Base-by-base conservation (phyloP, 1,140 invertebrate species). In the Rhynchophorus ferrugineus region DNA sequence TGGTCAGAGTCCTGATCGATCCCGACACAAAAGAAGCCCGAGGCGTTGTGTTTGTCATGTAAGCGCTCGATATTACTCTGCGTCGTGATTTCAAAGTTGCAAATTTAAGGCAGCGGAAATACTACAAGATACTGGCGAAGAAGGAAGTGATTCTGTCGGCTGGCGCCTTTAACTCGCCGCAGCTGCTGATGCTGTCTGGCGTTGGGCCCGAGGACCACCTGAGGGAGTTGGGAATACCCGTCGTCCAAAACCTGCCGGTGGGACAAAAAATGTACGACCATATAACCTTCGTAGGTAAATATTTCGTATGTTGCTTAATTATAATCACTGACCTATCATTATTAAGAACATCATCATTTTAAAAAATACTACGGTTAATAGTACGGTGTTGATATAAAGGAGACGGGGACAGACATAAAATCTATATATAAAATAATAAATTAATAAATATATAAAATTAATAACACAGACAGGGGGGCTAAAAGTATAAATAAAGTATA, bases 111-210 rank as follows among this genome's bases (percentile, higher is more conserved):
- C 36, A 7, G 9, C 6, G n/a, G n/a, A 70, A 62, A 18, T 51
- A 53, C 16, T 47, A 83, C 56, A 77, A 81, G 16, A 82, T 89
- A 3, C 70, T 79, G 17, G 88, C 87, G 0, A 79, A 71, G 8
- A 91, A 88, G 63, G 94, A 97, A 71, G 83, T 95, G 0, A 88
- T 95, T 48, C 59, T 94, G 3, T 89, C 87, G 6, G 89, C 81
- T 1, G 95, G 95, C 1, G 77, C 91, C 0, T 80, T 91, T 24
- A 85, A 85, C 64, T 84, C 86, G 1, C 85, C 88, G 0, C 86
- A 91, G 67, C 58, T 92, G 6, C 67, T 92, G 19, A 87, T 89
- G 81, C 71, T 91, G 0, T 87, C 84, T 1, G 89, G 89, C 0
- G 74, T 91, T 5, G 89, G 88, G 1, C 85, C 86, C 8, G 78